Evolutionary conservation across 2,888 invertebrate genomes (phyloP), one percentile per base, ranked within the genome.

Genomic region (Lydus trimaculatus): DNA sequence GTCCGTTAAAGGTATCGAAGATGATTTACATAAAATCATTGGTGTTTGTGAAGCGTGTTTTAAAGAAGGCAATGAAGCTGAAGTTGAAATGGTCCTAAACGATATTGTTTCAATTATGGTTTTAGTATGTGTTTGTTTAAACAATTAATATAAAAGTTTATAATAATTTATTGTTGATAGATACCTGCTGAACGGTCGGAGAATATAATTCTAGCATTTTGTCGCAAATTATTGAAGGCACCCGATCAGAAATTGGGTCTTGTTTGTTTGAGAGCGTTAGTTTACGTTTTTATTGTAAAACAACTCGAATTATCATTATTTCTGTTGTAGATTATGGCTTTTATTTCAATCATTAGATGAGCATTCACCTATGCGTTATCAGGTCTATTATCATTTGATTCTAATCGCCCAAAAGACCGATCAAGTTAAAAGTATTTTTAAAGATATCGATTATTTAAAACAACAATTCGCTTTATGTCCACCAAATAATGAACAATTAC

Each of bases 81-180:
- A 98, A 83, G 93, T 97, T 78, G 98, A 98, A 88, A 93, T 93
- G 78, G 93, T 97, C 64, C 88, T 99, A 13, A 98, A 98, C 87
- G 97, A 98, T 84, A 96, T 99, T 85, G 97, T 98, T 4, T 98
- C 98, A 7, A 94, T 99, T 75, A 92, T 98, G 90, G 94, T 98
- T 69, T 90, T 94, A 78, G 94, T 94, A 86, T 88, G 87, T 86
- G 67, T 66, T 66, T 39, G 23, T n/a, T n/a, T n/a, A 58, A 39
- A 39, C 31, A 43, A 11, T n/a, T 25, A 15, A 56, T 62, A 15
- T 28, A 52, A n/a, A 64, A 60, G 67, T 61, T 75, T 66, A 61
- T 58, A 28, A 17, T 58, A 63, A 17, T 48, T 31, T 15, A 58
- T 15, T 64, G n/a, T 79, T 79, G 2, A n/a, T 82, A 94, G 90